phyloP scores from a whole-genome alignment of 2,113 vertebrate genomes.

The Nibea albiflora region DNA sequence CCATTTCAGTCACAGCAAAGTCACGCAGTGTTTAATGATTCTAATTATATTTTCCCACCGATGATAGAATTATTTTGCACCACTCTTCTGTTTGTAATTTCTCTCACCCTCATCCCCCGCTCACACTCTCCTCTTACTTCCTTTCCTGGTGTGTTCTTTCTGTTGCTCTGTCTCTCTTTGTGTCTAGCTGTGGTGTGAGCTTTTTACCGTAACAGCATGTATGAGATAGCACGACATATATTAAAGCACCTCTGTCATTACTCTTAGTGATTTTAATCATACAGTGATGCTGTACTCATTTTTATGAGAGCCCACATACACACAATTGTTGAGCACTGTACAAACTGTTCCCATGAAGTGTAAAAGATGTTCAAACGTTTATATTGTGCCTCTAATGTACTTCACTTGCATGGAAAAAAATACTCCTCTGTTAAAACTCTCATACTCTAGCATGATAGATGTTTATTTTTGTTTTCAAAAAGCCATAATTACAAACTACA shows the following conservation, averaged over 20 bases:
- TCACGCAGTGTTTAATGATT: neutral
- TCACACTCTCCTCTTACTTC: neutral
- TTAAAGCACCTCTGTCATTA: conserved; percentile 2
- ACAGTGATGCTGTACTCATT: no score
- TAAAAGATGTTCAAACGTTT: conserved; percentile 2
- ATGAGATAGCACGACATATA: neutral
- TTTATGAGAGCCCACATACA: no score
- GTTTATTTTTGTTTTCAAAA: conserved; percentile 55
- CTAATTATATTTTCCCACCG: no score
- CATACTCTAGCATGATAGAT: conserved; percentile 9
- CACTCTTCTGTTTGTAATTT: conserved; percentile 30
- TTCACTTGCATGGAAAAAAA: neutral
- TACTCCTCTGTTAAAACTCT: conserved; percentile 12
- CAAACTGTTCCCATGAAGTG: conserved; percentile 4
- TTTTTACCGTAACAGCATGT: conserved; percentile 4
- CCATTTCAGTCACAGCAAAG: neutral
- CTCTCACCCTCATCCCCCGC: conserved; percentile 7
- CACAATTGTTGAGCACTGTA: neutral
- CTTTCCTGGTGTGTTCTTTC: conserved; percentile 12
- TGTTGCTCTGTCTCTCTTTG: conserved; percentile 7
- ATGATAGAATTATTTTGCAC: neutral
- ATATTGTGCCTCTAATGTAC: neutral
- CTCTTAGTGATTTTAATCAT: neutral
- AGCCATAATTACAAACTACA: conserved; percentile 67
- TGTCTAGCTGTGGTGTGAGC: conserved; percentile 15